phyloP scores from a whole-genome alignment of 1,140 invertebrate genomes.

The Sinella curviseta region DNA sequence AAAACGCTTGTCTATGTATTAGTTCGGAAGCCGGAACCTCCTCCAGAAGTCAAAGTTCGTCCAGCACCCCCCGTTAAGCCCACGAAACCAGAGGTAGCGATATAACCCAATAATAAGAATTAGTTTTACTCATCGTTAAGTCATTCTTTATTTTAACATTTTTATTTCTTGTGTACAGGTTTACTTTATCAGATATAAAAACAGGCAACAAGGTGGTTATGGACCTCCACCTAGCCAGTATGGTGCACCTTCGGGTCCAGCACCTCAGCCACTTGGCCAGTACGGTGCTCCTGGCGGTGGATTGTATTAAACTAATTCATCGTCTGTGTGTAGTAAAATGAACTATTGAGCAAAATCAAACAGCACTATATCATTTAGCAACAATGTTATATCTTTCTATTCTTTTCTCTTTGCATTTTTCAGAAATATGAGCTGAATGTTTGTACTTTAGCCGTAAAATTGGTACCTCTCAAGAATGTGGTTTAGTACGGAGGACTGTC shows the following conservation, averaged over 20 bases:
- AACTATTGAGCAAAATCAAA: neutral
- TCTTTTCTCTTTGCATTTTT: no score
- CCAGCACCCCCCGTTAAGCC: neutral
- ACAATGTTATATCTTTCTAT: no score
- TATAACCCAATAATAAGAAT: no score
- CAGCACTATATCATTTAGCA: no score
- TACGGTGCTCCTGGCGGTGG: slow-evolving; percentile 4
- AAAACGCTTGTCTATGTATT: slow-evolving; percentile 83
- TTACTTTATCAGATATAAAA: slow-evolving; percentile 82
- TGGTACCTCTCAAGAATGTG: no score
- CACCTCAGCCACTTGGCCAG: slow-evolving; percentile 12
- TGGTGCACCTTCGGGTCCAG: slow-evolving; percentile 21
- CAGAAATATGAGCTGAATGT: no score
- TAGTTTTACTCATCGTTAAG: neutral
- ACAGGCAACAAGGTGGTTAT: slow-evolving; percentile 63
- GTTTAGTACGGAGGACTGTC: no score
- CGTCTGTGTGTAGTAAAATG: no score
- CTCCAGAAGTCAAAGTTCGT: neutral
- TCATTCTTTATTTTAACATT: no score
- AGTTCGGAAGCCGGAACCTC: slow-evolving; percentile 76
- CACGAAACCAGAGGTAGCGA: neutral
- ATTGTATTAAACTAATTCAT: neutral
- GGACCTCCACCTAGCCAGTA: slow-evolving; percentile 38
- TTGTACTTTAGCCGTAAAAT: no score
- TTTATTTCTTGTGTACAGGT: no score